Evolutionary conservation across 2,113 vertebrate species (phyloP).

Genomic region (Callipepla californica): DNA sequence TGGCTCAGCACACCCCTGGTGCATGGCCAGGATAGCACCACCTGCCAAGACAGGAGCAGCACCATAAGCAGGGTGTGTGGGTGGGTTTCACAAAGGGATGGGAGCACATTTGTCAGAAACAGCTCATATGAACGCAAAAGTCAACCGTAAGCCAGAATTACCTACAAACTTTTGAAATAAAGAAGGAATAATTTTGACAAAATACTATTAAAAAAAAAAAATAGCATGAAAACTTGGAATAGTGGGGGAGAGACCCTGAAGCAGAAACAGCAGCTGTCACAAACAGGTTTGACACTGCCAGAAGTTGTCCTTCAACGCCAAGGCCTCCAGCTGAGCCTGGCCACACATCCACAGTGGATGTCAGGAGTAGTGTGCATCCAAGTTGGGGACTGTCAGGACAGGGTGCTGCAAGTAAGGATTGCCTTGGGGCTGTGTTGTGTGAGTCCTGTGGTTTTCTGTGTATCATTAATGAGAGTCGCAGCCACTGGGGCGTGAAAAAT

Average conservation of each 20-base stretch:
- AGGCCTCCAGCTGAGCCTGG: neutral
- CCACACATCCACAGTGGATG: neutral
- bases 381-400: neutral
- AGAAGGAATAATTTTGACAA: neutral
- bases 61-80: neutral
- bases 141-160: neutral
- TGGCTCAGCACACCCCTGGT: neutral
- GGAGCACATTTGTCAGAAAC: neutral
- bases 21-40: neutral
- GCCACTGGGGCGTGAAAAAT: neutral
- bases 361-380: neutral
- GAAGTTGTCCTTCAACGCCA: neutral
- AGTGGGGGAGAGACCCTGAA: neutral
- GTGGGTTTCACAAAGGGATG: neutral
- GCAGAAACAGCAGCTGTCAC: neutral
- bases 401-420: neutral
- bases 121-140: neutral
- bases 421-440: accelerated
- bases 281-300: neutral
- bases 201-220: neutral
- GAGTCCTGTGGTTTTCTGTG: neutral
- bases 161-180: neutral
- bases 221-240: neutral
- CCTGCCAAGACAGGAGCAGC: neutral
- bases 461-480: neutral